A percentile compares a stretch with the other conserved stretches of the same genome.
phyloP scores from a whole-genome alignment of 2,113 vertebrate genomes.

The Corapipo altera region DNA sequence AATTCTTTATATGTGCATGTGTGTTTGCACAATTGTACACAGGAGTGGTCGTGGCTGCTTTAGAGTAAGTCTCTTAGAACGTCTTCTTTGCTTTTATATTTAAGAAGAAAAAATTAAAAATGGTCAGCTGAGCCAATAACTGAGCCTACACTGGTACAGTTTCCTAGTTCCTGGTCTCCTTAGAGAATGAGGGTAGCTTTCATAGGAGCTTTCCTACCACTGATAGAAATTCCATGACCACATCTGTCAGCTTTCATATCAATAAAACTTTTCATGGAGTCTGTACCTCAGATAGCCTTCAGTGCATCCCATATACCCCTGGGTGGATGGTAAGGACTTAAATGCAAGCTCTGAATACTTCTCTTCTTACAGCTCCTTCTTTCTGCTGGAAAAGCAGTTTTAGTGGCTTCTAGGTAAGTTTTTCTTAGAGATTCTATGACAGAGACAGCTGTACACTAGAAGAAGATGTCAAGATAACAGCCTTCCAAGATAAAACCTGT shows the following conservation, averaged over 20 bases:
- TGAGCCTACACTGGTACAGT: not conserved
- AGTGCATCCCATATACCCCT: not conserved
- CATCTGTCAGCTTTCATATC: not conserved
- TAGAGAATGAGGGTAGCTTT: not conserved
- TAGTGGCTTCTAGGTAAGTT: not conserved
- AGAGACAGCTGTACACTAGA: not conserved
- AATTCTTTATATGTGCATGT: not conserved
- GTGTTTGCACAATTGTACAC: not conserved
- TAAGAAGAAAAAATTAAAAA: not conserved
- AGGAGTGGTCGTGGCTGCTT: accelerated
- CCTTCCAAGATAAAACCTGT: not conserved
- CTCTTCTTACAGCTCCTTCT: not conserved
- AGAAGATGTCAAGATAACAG: not conserved
- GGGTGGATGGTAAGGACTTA: not conserved
- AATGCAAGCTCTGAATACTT: not conserved
- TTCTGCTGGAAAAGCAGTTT: not conserved
- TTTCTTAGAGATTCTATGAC: not conserved
- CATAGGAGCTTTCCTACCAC: not conserved
- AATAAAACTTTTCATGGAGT: not conserved
- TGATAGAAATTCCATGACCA: not conserved
- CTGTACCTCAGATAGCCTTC: not conserved
- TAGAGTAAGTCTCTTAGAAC: not conserved
- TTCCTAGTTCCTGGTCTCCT: not conserved
- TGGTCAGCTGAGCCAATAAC: not conserved
- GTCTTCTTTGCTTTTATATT: not conserved